Conservation (phyloP, 2,797 vertebrate species). For the Varecia variegata region DNA sequence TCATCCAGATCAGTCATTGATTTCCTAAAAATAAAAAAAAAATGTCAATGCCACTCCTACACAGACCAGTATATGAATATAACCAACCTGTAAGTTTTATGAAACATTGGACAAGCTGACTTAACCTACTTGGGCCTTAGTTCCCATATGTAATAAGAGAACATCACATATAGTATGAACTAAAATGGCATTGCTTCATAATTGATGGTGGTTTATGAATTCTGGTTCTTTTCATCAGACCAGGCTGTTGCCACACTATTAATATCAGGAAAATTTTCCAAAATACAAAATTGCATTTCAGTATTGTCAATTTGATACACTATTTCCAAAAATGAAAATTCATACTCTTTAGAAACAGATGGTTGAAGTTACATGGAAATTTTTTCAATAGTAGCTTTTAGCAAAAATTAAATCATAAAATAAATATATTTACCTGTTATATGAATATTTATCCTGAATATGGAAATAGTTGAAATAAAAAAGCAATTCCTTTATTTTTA, state of each 20-base stretch:
- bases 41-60: not conserved
- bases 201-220: not conserved
- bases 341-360: not conserved
- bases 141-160: not conserved
- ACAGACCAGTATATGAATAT: not conserved
- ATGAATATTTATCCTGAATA: not conserved
- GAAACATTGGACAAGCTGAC: not conserved
- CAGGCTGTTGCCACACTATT: not conserved
- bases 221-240: not conserved
- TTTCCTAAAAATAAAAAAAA: not conserved
- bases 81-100: not conserved
- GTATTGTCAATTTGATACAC: not conserved
- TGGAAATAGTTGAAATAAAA: not conserved
- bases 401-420: not conserved
- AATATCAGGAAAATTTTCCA: not conserved
- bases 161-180: not conserved
- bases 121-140: not conserved
- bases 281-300: not conserved
- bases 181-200: not conserved
- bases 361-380: not conserved
- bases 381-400: not conserved
- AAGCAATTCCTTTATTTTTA: constrained; percentile 48
- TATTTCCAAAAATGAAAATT: not conserved
- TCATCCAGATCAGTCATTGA: not conserved
- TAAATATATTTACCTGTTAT: not conserved